Conservation (phyloP, 2,113 vertebrate genomes). For the Macroglossus sobrinus region DNA sequence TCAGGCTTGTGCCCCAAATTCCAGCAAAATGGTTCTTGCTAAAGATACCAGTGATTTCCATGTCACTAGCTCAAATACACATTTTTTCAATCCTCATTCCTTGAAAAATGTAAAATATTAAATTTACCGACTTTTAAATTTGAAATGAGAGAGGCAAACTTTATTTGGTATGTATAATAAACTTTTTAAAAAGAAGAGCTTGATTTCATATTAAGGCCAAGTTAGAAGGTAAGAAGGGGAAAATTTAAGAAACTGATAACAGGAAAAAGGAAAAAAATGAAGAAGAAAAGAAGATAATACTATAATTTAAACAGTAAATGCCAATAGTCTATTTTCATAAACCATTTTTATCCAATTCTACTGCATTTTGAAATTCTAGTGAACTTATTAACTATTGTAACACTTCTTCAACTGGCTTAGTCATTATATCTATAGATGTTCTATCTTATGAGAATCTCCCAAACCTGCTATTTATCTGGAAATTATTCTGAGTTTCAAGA, state of each 20-base stretch:
- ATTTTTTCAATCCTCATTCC: not conserved
- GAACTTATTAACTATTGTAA: not conserved
- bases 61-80: not conserved
- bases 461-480: not conserved
- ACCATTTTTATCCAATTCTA: not conserved
- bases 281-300: not conserved
- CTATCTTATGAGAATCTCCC: not conserved
- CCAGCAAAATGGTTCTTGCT: constrained; percentile 5
- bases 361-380: not conserved
- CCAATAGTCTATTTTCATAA: not conserved
- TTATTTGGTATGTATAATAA: not conserved
- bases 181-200: not conserved
- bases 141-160: not conserved
- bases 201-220: not conserved
- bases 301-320: not conserved
- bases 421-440: not conserved
- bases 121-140: not conserved
- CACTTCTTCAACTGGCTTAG: constrained; percentile 12
- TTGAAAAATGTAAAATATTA: constrained; percentile 1
- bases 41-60: not conserved
- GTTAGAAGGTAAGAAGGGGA: not conserved
- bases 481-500: not conserved
- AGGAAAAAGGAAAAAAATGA: not conserved
- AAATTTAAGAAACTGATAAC: not conserved
- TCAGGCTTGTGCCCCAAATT: not conserved